A percentile compares a stretch with the other conserved stretches of the same genome.
phyloP scores from a whole-genome alignment of 2,888 invertebrate genomes.

The Diplolepis rosae region DNA sequence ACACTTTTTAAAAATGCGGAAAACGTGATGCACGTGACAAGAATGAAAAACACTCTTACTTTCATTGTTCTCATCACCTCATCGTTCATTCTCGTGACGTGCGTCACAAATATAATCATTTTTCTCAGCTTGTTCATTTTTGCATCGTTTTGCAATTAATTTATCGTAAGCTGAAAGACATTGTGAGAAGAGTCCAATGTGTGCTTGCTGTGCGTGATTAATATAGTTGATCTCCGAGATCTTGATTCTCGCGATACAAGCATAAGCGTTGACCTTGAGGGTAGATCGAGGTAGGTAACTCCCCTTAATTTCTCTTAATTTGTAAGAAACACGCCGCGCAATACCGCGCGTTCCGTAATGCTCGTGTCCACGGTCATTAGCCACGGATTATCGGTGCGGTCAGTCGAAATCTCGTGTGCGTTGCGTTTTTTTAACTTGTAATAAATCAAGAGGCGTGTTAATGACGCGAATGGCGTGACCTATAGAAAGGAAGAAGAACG shows the following conservation, averaged over 20 bases:
- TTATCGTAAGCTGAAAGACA: background rate
- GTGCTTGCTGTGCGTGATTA: background rate
- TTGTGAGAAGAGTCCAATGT: slow-evolving; percentile 6
- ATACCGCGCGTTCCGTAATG: slow-evolving; percentile 17
- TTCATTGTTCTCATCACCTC: background rate
- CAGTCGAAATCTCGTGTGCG: slow-evolving; percentile 36
- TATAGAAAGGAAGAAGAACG: slow-evolving; percentile 11
- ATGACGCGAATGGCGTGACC: slow-evolving; percentile 41
- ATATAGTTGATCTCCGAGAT: slow-evolving; percentile 12
- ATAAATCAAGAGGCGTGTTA: slow-evolving; percentile 44
- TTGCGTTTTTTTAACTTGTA: slow-evolving; percentile 32
- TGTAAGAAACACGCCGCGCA: slow-evolving; percentile 20
- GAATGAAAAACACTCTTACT: background rate
- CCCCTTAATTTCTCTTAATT: slow-evolving; percentile 38
- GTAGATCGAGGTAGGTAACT: slow-evolving; percentile 25
- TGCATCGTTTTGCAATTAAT: background rate
- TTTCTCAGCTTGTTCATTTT: background rate
- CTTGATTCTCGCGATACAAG: slow-evolving; percentile 18
- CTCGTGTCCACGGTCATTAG: slow-evolving; percentile 39
- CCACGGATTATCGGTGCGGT: slow-evolving; percentile 41
- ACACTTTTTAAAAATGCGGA: background rate
- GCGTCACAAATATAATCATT: background rate
- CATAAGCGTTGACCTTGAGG: slow-evolving; percentile 37
- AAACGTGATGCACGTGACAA: background rate
- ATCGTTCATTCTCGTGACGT: background rate